Evolutionary conservation across 2,113 vertebrate genomes (phyloP), one percentile per base, ranked within the genome.

Genomic region (Notiomystis cincta): DNA sequence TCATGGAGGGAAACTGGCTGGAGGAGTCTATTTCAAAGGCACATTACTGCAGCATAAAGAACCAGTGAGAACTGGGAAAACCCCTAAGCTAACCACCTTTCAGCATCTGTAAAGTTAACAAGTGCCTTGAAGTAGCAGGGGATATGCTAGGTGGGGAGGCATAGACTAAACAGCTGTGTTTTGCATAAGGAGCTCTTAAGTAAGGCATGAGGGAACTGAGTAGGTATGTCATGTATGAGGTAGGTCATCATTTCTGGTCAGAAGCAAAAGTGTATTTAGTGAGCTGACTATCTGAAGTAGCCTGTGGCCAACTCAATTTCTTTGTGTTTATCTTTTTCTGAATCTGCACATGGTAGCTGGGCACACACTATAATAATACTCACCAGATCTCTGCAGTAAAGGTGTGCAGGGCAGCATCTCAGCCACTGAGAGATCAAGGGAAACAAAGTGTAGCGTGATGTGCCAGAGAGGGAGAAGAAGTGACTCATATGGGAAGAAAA

Each of bases 401-500:
- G 40, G 40, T 20, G 1, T 45, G 54, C 70, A 75, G 6, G 3
- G 66, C 71, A 88, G 79, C 82, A 66, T 62, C 71, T 54, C 70
- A 79, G 62, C 58, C 70, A 28, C 25, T n/a, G 62, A 38, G 54
- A 81, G 65, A 31, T 19, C 0, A 0, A 87, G 64, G 44, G 53
- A 66, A 93, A 85, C 53, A 61, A 67, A 89, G 30, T 7, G 1
- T 1, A 66, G 72, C 35, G 64, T 4, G 0, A 11, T 23, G 69
- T 56, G 56, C 50, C 71, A 22, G 69, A 60, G 69, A 67, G 18
- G 35, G 44, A 91, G 51, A 96, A 91, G 76, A 40, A 94, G 60
- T 96, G 95, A 95, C 80, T 94, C 88, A 90, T 9, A 57, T 13
- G 30, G 95, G 82, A 90, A 96, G 67, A 73, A 97, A 96, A 97